Conservation (phyloP, 2,888 invertebrate genomes). For the Elysia crispata region DNA sequence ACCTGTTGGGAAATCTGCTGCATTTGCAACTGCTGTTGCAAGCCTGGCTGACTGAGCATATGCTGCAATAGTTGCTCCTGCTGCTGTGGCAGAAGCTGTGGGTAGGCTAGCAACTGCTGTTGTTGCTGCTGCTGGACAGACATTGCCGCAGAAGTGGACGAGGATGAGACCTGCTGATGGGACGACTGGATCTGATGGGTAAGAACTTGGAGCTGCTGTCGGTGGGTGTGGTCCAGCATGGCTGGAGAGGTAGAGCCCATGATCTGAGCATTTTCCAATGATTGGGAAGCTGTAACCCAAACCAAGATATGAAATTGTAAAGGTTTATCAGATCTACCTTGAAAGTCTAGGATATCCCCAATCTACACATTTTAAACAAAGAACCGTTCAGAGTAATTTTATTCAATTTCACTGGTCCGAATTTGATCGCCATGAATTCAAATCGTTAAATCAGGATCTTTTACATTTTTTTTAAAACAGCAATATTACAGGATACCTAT, state of each 20-base stretch:
- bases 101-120: constrained; percentile 54
- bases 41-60: constrained; percentile 57
- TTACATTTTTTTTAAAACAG: too few species aligned
- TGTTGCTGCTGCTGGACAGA: constrained; percentile 57
- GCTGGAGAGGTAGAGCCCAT: constrained; percentile 44
- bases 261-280: constrained; percentile 38
- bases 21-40: constrained; percentile 57
- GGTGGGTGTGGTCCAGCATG: constrained; percentile 58
- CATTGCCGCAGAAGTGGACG: constrained; percentile 57
- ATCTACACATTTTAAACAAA: constrained; percentile 15
- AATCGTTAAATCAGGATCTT: too few species aligned
- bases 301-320: not conserved
- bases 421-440: too few species aligned
- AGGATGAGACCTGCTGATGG: constrained; percentile 57
- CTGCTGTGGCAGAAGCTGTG: constrained; percentile 66
- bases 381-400: too few species aligned
- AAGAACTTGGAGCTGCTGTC: constrained; percentile 77
- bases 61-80: constrained; percentile 69
- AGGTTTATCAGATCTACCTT: too few species aligned
- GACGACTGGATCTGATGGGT: constrained; percentile 60
- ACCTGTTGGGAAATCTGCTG: constrained; percentile 50
- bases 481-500: too few species aligned
- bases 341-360: too few species aligned
- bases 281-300: constrained; percentile 27
- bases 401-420: too few species aligned